These are phyloP conservation scores for Neoascia interrupta DNA, from an alignment of 2,888 invertebrate species.

Conservation along the genomic window DNA sequence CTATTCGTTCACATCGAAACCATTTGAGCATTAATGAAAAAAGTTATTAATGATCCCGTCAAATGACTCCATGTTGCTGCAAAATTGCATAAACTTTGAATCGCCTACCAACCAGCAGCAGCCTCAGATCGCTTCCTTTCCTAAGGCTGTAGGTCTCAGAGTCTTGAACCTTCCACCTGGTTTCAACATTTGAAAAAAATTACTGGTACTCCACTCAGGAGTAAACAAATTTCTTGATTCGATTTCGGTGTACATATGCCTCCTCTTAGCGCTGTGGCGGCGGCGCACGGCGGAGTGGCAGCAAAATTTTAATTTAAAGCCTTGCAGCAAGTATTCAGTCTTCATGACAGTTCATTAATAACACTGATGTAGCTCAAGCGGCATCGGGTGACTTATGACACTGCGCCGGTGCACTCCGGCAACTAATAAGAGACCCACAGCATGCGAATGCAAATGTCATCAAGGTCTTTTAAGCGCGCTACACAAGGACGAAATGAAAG, in stretches of 20 bases:
- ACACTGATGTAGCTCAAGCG: slow-evolving; percentile 27
- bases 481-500: slow-evolving; percentile 64
- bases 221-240: slow-evolving; percentile 63
- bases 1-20: slow-evolving; percentile 54
- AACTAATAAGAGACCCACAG: slow-evolving; percentile 2
- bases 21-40: too few species aligned
- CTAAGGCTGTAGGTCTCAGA: too few species aligned
- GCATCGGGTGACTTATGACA: slow-evolving; percentile 64
- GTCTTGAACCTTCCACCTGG: too few species aligned
- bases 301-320: slow-evolving; percentile 56
- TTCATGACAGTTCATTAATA: slow-evolving; percentile 67
- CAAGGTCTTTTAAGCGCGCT: slow-evolving; percentile 62
- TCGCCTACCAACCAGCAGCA: slow-evolving; percentile 46
- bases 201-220: too few species aligned
- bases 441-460: slow-evolving; percentile 51
- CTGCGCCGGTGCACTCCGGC: slow-evolving; percentile 48
- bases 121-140: too few species aligned
- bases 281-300: too few species aligned
- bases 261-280: too few species aligned
- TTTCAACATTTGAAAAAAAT: slow-evolving; percentile 36
- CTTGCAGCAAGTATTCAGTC: slow-evolving; percentile 66
- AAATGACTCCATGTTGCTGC: slow-evolving; percentile 48
- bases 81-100: slow-evolving; percentile 59
- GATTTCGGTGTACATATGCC: slow-evolving; percentile 65
- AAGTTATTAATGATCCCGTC: slow-evolving; percentile 66